phyloP scores from a whole-genome alignment of 2,797 vertebrate genomes.

The Gorsachius magnificus region DNA sequence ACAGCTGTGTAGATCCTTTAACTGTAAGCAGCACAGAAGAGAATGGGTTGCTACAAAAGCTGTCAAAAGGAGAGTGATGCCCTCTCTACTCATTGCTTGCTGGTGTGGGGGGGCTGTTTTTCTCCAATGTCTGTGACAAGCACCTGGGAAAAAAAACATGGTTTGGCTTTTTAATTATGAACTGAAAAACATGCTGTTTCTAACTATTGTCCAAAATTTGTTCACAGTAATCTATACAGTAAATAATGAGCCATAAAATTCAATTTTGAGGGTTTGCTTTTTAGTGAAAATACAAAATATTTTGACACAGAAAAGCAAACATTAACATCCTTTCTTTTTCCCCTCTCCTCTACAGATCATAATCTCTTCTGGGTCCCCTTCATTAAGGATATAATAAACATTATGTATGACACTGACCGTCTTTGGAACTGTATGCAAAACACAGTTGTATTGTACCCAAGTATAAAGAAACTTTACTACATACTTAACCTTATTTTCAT shows the following conservation, averaged over 20 bases:
- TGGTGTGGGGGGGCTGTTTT: not conserved
- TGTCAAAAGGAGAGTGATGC: not conserved
- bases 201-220: not conserved
- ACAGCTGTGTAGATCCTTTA: not conserved
- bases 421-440: not conserved
- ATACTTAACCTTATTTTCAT: not conserved
- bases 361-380: not conserved
- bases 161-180: not conserved
- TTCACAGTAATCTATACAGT: not conserved
- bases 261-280: not conserved
- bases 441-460: not conserved
- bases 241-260: not conserved
- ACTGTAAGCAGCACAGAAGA: not conserved
- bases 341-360: not conserved
- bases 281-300: not conserved
- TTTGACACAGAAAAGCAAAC: not conserved
- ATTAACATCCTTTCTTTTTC: not conserved
- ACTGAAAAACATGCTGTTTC: not conserved
- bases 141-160: not conserved
- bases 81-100: not conserved
- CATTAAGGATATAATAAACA: not conserved
- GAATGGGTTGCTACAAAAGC: not conserved
- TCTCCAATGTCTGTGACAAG: not conserved
- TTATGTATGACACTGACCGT: not conserved
- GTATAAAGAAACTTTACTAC: not conserved